Evolutionary conservation across 2,888 invertebrate genomes (phyloP), one percentile per base, ranked within the genome.

Genomic region (Heliconius hortense): DNA sequence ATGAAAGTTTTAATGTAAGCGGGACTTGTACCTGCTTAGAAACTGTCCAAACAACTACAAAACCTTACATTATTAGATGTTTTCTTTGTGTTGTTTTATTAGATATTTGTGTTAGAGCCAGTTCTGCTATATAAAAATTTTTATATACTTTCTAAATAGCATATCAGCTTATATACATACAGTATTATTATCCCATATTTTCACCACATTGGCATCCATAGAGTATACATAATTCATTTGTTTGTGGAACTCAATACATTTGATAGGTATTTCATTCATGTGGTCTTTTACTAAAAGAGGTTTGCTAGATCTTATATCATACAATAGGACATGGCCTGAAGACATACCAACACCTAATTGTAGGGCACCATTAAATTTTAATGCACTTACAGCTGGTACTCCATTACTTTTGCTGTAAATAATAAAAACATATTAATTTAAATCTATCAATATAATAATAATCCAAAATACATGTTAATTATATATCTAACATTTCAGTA

Each of bases 261-360:
- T 98, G 72, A 99, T 98, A 0, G 99, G 98, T 70, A 97, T 94
- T 77, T 97, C 97, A 88, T 99, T 98, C 95, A 98, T 96, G 86
- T 99, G 99, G 90, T 99, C 99, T 89, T 99, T 99, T 0, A 98
- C 95, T 64, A 97, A 90, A 66, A 97, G 94, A 0, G 99, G 99
- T 85, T 97, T 97, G 81, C 96, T 96, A 10, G 98, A 97, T 79
- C 99, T 96, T 79, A 99, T 96, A 88, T 99, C 99, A 88, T 99
- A 99, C 1, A 99, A 88, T 15, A 99, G 92, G 56, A 99, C 96
- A 94, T 99, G 98, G 0, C 99, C 99, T 28, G 98, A 98, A 8
- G 97, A 96, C 59, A 98, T 99, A 18, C 99, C 99, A 4, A 99
- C 98, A 28, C 97, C 99, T 90, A 97, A 91, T 80, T 96, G 96